A percentile compares a stretch with the other conserved stretches of the same genome.
These are phyloP conservation scores for Prunella strophiata DNA, from an alignment of 2,797 vertebrate species.

Conservation along the genomic window DNA sequence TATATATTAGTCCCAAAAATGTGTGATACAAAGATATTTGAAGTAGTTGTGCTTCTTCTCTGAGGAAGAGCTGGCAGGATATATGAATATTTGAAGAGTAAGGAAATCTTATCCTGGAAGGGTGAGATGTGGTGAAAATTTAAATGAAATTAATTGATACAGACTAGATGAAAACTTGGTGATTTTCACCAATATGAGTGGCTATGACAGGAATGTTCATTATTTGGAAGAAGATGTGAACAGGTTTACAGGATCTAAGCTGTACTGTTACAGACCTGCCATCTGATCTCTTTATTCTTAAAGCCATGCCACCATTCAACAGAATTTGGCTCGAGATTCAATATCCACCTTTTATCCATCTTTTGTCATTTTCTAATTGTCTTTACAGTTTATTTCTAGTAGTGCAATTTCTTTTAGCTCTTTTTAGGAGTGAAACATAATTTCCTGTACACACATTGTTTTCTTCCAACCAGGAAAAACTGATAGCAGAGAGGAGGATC, in stretches of 20 bases:
- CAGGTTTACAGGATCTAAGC: neutral
- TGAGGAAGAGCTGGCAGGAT: neutral
- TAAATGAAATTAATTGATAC: neutral
- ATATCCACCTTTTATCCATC: neutral
- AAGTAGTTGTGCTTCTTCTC: neutral
- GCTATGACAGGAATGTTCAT: neutral
- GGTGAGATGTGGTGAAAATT: neutral
- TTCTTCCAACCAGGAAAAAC: slow-evolving; percentile 81
- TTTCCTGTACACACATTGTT: neutral
- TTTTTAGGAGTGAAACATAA: neutral
- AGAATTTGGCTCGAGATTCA: neutral
- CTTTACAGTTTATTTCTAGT: neutral
- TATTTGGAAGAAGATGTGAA: neutral
- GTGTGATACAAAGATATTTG: neutral
- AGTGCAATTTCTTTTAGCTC: neutral
- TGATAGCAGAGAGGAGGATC: slow-evolving; percentile 85
- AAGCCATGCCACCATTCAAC: neutral
- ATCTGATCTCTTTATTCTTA: neutral
- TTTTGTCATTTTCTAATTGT: neutral
- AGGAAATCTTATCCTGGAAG: neutral
- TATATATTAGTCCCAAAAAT: neutral
- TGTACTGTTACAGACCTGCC: neutral
- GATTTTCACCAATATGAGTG: neutral
- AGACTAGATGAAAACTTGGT: neutral
- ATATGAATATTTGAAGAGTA: neutral